phyloP scores from a whole-genome alignment of 2,113 vertebrate genomes.

The Urocynchramus pylzowi region DNA sequence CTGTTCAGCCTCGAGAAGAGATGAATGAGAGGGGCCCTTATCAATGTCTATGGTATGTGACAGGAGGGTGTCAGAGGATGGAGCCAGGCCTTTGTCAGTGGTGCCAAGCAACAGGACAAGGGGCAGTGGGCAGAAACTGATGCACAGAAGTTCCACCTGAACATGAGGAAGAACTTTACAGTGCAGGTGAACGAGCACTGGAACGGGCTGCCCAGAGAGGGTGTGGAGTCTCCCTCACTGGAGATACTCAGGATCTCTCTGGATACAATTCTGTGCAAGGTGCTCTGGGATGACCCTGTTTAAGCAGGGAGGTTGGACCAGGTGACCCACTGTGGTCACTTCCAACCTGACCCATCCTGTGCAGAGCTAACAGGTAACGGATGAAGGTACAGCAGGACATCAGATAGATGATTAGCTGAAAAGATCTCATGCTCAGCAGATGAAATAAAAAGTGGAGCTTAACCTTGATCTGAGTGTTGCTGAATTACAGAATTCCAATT shows the following conservation, averaged over 20 bases:
- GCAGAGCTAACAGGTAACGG: neutral
- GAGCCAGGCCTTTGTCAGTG: neutral
- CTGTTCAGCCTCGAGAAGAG: neutral
- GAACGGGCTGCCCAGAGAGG: neutral
- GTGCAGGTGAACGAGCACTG: fast-evolving
- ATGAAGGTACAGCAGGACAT: neutral
- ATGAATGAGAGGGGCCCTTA: neutral
- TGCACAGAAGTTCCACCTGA: neutral
- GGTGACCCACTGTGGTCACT: neutral
- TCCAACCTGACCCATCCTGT: neutral
- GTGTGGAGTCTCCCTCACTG: fast-evolving
- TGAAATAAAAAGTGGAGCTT: neutral
- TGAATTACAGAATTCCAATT: neutral
- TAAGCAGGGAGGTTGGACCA: neutral
- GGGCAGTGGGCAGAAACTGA: neutral
- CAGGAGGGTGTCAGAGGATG: neutral
- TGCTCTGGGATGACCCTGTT: neutral
- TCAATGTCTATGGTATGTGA: neutral
- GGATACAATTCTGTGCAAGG: neutral
- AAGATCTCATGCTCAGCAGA: neutral
- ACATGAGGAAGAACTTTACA: neutral
- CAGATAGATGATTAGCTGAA: neutral
- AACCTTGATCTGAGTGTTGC: neutral
- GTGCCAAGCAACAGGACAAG: neutral
- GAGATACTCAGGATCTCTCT: neutral